Evolutionary conservation across 2,113 vertebrate genomes (phyloP).

Genomic region (Carollia perspicillata): DNA sequence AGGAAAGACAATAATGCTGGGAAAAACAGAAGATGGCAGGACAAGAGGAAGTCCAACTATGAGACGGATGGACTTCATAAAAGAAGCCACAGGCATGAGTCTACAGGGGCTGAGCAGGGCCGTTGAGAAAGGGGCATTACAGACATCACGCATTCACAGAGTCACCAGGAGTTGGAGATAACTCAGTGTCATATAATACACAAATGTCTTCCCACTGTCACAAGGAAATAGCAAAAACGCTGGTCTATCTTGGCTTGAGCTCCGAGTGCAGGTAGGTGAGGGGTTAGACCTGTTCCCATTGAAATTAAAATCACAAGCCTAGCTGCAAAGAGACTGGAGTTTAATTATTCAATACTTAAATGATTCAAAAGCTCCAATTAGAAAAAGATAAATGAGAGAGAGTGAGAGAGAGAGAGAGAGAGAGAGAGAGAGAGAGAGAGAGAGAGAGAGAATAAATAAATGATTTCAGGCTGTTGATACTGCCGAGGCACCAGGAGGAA

Average conservation of each 20-base stretch:
- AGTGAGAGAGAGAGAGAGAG: not conserved
- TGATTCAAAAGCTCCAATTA: not conserved
- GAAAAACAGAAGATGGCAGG: not conserved
- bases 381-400: not conserved
- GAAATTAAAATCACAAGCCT: not conserved
- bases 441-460: not conserved
- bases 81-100: not conserved
- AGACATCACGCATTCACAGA: not conserved
- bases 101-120: not conserved
- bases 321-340: not conserved
- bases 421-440: not conserved
- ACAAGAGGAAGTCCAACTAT: not conserved
- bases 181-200: not conserved
- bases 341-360: not conserved
- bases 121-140: not conserved
- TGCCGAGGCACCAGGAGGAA: not conserved
- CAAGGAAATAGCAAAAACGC: not conserved
- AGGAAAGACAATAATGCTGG: not conserved
- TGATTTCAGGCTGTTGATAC: not conserved
- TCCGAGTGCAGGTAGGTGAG: not conserved
- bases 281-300: not conserved
- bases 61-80: not conserved
- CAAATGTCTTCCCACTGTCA: not conserved
- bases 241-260: not conserved
- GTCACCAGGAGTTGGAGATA: not conserved